Evolutionary conservation across 2,888 invertebrate species (phyloP).

Genomic region (Plagiodera versicolora): DNA sequence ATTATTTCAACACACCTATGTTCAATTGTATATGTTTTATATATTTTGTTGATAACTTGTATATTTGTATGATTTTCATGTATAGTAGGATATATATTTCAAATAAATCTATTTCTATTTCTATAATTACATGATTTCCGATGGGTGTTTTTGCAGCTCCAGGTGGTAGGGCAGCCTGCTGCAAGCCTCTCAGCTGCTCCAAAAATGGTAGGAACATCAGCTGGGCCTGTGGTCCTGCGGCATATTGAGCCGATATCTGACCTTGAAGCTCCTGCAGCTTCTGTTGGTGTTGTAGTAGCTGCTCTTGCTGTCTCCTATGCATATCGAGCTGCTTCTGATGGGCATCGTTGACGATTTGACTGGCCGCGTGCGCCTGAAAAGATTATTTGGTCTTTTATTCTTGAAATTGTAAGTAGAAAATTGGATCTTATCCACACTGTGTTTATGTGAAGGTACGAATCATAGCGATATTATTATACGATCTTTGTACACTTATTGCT

Average conservation of each 20-base stretch:
- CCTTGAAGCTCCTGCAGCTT: conserved; percentile 64
- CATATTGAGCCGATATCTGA: conserved; percentile 61
- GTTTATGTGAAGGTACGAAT: too few relatives aligned
- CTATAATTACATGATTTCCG: conserved; percentile 50
- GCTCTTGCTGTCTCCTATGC: conserved; percentile 66
- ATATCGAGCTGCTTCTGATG: conserved; percentile 69
- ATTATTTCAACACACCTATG: too few relatives aligned
- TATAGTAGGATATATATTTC: too few relatives aligned
- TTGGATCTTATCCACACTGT: too few relatives aligned
- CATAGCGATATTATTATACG: too few relatives aligned
- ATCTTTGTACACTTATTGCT: too few relatives aligned
- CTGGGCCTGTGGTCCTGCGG: conserved; percentile 60
- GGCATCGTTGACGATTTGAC: conserved; percentile 57
- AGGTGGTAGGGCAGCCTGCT: conserved; percentile 46
- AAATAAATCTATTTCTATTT: background rate
- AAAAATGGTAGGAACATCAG: conserved; percentile 72
- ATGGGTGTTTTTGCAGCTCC: conserved; percentile 46
- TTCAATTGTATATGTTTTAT: too few relatives aligned
- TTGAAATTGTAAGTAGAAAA: background rate
- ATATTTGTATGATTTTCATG: too few relatives aligned
- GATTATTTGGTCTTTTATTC: background rate
- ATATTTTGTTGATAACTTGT: too few relatives aligned
- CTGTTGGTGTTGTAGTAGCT: conserved; percentile 60
- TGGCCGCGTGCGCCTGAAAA: conserved; percentile 36
- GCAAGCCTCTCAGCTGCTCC: conserved; percentile 61